Evolutionary conservation across 1,140 invertebrate species (phyloP), one percentile per base, ranked within the genome.

Genomic region (Leptinotarsa lineolata): DNA sequence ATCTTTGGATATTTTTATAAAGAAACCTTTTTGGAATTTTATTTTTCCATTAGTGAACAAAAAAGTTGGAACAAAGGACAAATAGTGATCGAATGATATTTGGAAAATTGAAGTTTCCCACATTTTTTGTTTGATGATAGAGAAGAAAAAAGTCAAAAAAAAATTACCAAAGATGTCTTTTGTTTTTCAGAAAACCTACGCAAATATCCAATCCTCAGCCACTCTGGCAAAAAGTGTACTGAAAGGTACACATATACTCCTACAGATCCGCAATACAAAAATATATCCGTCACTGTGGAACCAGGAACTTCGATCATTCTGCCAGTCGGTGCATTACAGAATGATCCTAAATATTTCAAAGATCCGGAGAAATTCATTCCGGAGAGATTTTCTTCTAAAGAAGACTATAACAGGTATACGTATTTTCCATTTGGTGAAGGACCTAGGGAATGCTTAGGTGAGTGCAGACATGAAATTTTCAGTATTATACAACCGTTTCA

Each of bases 371-470:
- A 72, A 44, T 72, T 58, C 4, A 67, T 48, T 64, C 71, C 71
- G 13, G 71, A 72, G n/a, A 66, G 71, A 22, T 72, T 72, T 24
- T 22, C 64, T 15, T 45, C 20, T 8, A 30, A 13, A 48, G 59
- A 16, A 12, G 39, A 66, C 21, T 22, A 44, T 58, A 48, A 58
- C 12, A 72, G 30, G 46, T 46, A 30, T 11, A 24, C 44, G 3
- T 72, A 59, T 58, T 16, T 59, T 13, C 71, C 71, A 12, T 72
- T 72, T 58, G 71, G 71, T 22, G 64, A 65, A 3, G 71, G 71
- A 22, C 71, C 15, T 15, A 63, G 71, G 18, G 44, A 65, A n/a
- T 72, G 71, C 48, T n/a, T 72, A 22, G 71, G 71, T 72, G 21
- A 30, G 63, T 63, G 11, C 8, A 39, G 0, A 39, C 30, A 39